Conservation (phyloP, 2,888 invertebrate genomes). For the Drosophila histrio region DNA sequence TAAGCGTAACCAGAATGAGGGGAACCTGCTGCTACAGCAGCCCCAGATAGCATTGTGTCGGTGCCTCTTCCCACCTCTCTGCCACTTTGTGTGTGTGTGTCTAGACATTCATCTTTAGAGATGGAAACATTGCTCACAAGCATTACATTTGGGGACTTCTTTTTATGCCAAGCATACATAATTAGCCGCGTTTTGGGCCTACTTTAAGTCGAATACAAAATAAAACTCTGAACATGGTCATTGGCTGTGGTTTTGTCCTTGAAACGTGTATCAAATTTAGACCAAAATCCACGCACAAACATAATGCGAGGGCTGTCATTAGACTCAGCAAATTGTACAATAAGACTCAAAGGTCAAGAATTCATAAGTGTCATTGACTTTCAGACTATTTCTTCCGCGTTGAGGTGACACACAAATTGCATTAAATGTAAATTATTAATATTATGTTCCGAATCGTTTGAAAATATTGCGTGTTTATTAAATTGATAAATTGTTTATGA, state of each 20-base stretch:
- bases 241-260: conserved; percentile 45
- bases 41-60: conserved; percentile 19
- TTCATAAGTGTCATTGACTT: not conserved
- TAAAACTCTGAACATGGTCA: conserved; percentile 11
- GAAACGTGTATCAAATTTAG: conserved; percentile 67
- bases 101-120: conserved; percentile 61
- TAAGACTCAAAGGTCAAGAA: not conserved
- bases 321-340: not conserved
- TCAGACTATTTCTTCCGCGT: not conserved
- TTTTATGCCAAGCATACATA: conserved; percentile 59
- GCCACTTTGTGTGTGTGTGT: conserved; percentile 13
- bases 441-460: no score
- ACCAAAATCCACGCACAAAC: conserved; percentile 19
- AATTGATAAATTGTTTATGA: not conserved
- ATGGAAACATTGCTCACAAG: conserved; percentile 17
- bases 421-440: not conserved
- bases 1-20: conserved; percentile 20
- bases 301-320: conserved; percentile 36
- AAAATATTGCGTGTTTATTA: no score
- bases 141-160: conserved; percentile 56
- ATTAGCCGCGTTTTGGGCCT: conserved; percentile 51
- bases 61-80: not conserved
- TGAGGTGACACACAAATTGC: not conserved
- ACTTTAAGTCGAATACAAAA: conserved; percentile 26
- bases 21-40: conserved; percentile 33